Evolutionary conservation across 2,113 vertebrate genomes (phyloP).

Genomic region (Chroicocephalus ridibundus): DNA sequence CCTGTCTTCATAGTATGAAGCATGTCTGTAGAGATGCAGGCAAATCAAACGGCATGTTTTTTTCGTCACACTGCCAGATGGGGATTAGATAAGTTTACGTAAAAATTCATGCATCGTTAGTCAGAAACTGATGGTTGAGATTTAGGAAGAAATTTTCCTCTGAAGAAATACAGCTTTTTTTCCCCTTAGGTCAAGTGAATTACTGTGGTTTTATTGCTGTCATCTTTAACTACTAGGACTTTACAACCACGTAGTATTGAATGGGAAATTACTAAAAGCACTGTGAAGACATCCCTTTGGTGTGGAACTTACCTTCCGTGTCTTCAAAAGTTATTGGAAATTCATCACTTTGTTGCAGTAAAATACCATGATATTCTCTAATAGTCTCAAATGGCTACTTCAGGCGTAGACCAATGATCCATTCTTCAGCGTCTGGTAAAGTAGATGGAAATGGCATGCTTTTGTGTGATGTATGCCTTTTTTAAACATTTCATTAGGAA

Average conservation of each 20-base stretch:
- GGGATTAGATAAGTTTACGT: not conserved
- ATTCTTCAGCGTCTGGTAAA: not conserved
- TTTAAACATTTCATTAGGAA: not conserved
- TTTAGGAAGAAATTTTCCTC: not conserved
- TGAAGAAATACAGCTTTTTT: not conserved
- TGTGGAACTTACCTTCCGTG: not conserved
- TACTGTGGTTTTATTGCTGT: not conserved
- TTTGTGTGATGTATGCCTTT: not conserved
- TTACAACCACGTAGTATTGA: not conserved
- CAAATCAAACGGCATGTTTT: not conserved
- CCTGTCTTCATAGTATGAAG: not conserved
- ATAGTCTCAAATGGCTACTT: not conserved
- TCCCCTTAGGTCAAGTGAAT: not conserved
- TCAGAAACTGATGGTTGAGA: not conserved
- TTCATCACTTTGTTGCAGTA: not conserved
- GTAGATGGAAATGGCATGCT: not conserved
- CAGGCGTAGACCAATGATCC: not conserved
- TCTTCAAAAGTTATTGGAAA: not conserved
- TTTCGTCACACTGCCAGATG: not conserved
- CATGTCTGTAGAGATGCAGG: not conserved
- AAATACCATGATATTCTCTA: not conserved
- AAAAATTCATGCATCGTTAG: constrained; percentile 4
- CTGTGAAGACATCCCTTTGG: not conserved
- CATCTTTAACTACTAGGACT: not conserved
- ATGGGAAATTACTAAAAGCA: not conserved